Percentiles rank a stretch among this genome's conserved stretches.
These are phyloP conservation scores for Andrena haemorrhoa DNA, from an alignment of 2,888 invertebrate genomes.

Conservation along the genomic window DNA sequence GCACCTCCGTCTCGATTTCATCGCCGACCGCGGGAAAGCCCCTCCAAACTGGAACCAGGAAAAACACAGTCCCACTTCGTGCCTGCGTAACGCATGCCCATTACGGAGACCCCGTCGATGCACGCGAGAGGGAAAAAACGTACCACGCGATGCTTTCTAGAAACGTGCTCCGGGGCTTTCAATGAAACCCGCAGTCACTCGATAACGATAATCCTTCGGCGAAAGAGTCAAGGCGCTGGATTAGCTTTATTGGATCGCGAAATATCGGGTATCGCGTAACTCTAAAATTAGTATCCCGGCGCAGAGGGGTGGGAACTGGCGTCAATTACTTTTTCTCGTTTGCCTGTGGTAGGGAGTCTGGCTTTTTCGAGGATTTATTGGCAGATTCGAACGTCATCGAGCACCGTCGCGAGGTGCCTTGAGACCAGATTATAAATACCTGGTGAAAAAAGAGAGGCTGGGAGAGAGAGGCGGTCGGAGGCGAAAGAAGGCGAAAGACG, in stretches of 20 bases:
- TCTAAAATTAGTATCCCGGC: constrained; percentile 49
- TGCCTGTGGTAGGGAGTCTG: constrained; percentile 2
- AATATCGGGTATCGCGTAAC: constrained; percentile 40
- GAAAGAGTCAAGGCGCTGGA: constrained; percentile 3
- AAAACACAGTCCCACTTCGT: not conserved
- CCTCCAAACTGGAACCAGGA: not conserved
- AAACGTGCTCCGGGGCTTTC: not conserved
- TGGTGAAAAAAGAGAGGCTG: constrained; percentile 34
- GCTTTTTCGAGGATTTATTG: constrained; percentile 60
- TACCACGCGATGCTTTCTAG: not conserved
- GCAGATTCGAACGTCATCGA: constrained; percentile 57
- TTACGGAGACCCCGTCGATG: not conserved
- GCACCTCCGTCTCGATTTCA: not conserved
- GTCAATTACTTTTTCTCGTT: constrained; percentile 43
- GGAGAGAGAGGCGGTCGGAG: constrained; percentile 20
- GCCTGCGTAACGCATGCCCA: not conserved
- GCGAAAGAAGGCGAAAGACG: constrained; percentile 79
- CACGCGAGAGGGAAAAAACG: not conserved
- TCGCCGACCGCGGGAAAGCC: not conserved
- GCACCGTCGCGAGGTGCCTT: constrained; percentile 23
- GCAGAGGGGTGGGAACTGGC: constrained; percentile 21
- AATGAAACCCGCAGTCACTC: constrained; percentile 1
- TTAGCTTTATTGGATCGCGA: constrained; percentile 23
- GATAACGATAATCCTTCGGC: not conserved
- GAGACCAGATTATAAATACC: constrained; percentile 64